phyloP scores from a whole-genome alignment of 2,797 vertebrate genomes.

The Acipenser oxyrinchus region DNA sequence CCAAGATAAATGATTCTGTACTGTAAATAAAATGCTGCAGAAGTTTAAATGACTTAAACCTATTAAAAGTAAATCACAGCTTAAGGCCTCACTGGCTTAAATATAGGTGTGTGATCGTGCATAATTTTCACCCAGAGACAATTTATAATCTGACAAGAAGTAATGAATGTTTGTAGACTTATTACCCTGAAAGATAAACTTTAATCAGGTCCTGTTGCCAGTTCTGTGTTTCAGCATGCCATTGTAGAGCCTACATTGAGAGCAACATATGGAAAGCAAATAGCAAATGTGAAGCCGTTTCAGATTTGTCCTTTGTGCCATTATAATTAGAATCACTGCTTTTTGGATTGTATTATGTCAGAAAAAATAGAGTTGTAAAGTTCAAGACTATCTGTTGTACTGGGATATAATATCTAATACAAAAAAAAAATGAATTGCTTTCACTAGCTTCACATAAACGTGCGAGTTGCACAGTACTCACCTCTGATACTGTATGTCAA shows the following conservation, averaged over 20 bases:
- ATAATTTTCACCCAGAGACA: constrained; percentile 55
- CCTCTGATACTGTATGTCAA: no score
- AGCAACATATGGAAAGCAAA: constrained; percentile 54
- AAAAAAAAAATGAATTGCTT: no score
- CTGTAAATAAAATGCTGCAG: constrained; percentile 29
- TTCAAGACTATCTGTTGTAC: no score
- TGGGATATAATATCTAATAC: no score
- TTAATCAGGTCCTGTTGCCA: constrained; percentile 65
- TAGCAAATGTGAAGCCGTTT: constrained; percentile 60
- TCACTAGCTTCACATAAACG: no score
- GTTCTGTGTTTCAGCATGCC: constrained; percentile 61
- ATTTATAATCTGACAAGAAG: constrained; percentile 71
- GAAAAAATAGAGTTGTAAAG: no score
- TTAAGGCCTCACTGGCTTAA: constrained; percentile 33
- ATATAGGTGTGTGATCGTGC: constrained; percentile 58
- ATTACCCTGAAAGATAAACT: constrained; percentile 72
- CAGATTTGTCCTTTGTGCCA: constrained; percentile 57
- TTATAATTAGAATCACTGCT: constrained; percentile 44
- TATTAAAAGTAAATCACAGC: constrained; percentile 47
- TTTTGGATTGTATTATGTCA: no score
- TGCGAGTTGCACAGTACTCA: no score
- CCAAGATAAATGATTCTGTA: constrained; percentile 37
- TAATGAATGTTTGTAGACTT: constrained; percentile 71
- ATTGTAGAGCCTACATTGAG: constrained; percentile 53
- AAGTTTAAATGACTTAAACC: constrained; percentile 41